Base-by-base conservation (phyloP, 1,140 invertebrate genomes). In the Pseudomyrmex sp. region DNA sequence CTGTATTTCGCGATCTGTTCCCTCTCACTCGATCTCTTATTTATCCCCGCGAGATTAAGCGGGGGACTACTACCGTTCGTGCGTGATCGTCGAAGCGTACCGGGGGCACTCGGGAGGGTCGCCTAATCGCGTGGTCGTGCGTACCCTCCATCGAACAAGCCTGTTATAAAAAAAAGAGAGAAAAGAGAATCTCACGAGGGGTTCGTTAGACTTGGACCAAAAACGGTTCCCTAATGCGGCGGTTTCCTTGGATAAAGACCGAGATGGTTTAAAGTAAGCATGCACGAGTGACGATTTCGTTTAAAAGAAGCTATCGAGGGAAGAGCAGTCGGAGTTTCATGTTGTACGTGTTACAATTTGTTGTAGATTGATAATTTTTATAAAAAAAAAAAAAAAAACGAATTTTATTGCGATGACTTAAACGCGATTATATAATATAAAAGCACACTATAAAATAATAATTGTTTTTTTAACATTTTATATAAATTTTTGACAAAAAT, bases 151-250 rank as follows among this genome's bases (percentile, higher is more conserved):
- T 72, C 48, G 74, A n/a, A n/a, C 12, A 15, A 85, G 70, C 85
- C 87, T 88, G 89, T 91, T 91, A 89, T 35, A 85, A 85, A 87
- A 86, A 88, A 87, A 82, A 69, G 77, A 48, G 8, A 58, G 46
- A 58, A 46, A 15, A 79, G 56, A 26, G 26, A 54, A 70, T 23
- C 65, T n/a, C 13, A 48, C 54, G 3, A 72, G 44, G 54, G 76
- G 12, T 70, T 61, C 66, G 76, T 70, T 79, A 79, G 12, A 15
- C 23, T 35, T 35, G 18, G 46, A 20, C 12, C 26, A 52, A 76
- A 48, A 4, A n/a, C 26, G 10, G 7, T 75, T 3, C 2, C 1
- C 54, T 70, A 59, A 72, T 35, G 3, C 2, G 44, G n/a, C 2
- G 12, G 44, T 35, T 72, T 70, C 35, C 46, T 70, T 70, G 46